These are phyloP conservation scores for Drosophila burlai DNA, from an alignment of 1,140 invertebrate species.

Conservation along the genomic window DNA sequence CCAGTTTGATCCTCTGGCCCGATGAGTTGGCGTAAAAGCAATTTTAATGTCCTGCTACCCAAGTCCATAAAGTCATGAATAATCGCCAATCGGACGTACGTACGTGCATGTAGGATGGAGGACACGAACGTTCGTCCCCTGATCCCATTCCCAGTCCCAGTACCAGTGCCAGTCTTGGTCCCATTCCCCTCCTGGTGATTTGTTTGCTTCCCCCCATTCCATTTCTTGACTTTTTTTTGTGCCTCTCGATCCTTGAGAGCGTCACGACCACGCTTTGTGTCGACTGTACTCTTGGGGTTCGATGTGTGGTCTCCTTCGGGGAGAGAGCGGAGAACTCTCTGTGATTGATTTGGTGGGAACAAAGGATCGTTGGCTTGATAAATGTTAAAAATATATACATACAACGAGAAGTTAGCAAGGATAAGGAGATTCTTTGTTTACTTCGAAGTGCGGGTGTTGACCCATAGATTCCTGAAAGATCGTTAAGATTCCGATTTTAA, in stretches of 20 bases:
- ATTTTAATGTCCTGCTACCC: constrained; percentile 82
- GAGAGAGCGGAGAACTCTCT: neutral
- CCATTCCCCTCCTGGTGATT: constrained; percentile 40
- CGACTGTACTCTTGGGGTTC: constrained; percentile 62
- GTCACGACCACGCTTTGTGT: constrained; percentile 1
- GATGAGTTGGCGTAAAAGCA: constrained; percentile 83
- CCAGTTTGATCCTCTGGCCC: constrained; percentile 79
- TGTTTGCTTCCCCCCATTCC: constrained; percentile 37
- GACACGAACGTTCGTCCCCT: constrained; percentile 32
- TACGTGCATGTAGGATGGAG: constrained; percentile 73
- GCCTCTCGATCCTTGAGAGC: constrained; percentile 53
- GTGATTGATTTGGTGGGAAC: constrained; percentile 11
- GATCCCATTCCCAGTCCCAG: neutral
- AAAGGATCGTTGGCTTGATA: constrained; percentile 5
- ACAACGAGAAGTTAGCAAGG: neutral
- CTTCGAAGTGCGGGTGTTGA: neutral
- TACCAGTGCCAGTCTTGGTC: neutral
- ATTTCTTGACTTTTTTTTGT: constrained; percentile 20
- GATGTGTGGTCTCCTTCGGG: constrained; percentile 2
- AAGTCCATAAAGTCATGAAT: constrained; percentile 80
- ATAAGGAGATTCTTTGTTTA: neutral
- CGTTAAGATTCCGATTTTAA: neutral
- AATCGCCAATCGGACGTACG: constrained; percentile 63
- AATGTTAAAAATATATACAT: neutral
- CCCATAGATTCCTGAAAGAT: neutral